These are phyloP conservation scores for Lathamus discolor DNA, from an alignment of 2,113 vertebrate genomes.

Conservation along the genomic window DNA sequence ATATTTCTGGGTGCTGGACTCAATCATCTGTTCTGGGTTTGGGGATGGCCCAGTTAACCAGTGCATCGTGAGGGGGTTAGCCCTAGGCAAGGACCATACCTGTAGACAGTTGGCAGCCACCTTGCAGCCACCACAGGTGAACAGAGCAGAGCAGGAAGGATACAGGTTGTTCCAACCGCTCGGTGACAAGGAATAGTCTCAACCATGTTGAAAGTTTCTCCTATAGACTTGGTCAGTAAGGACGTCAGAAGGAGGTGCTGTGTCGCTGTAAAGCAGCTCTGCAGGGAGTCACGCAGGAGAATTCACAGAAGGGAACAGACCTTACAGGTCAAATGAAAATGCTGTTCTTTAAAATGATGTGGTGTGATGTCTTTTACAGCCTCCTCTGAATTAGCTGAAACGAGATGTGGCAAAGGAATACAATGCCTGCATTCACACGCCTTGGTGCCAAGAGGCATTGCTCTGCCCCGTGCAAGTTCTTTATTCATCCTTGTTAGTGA, in stretches of 20 bases:
- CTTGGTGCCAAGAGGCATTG: slow-evolving; percentile 17
- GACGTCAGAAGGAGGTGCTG: not conserved
- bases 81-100: not conserved
- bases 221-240: not conserved
- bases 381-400: slow-evolving; percentile 37
- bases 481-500: slow-evolving; percentile 47
- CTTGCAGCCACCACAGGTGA: not conserved
- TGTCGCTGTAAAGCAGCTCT: not conserved
- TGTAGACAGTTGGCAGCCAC: not conserved
- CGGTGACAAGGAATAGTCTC: not conserved
- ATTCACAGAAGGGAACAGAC: not conserved
- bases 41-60: not conserved
- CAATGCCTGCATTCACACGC: not conserved
- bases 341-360: not conserved
- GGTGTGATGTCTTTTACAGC: not conserved
- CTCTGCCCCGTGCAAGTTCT: not conserved
- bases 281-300: not conserved
- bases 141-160: not conserved
- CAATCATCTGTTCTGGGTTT: not conserved
- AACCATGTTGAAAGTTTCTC: not conserved
- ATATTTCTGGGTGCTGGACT: not conserved
- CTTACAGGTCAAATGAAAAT: slow-evolving; percentile 14
- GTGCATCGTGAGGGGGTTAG: not conserved
- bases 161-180: not conserved
- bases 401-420: slow-evolving; percentile 33